Evolutionary conservation across 2,888 invertebrate genomes (phyloP).

Genomic region (Eucriotettix oculatus): DNA sequence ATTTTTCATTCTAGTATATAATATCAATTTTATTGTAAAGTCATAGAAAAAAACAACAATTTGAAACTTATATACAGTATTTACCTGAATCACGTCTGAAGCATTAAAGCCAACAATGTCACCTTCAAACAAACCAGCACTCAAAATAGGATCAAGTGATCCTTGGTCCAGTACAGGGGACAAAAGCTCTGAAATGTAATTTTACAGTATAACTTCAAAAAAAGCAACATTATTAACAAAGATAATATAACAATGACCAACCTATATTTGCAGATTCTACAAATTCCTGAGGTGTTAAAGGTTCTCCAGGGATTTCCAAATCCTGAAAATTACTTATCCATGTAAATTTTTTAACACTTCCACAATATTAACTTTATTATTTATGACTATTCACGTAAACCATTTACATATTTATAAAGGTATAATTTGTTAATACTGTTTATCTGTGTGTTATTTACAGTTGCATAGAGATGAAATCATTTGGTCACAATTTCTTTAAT

Average conservation of each 20-base stretch:
- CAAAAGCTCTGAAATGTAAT: slow-evolving; percentile 8
- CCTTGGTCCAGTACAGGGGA: slow-evolving; percentile 11
- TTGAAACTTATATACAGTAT: background rate
- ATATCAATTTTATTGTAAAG: too few relatives aligned
- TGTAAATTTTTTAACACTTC: too few relatives aligned
- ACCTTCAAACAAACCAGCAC: slow-evolving; percentile 18
- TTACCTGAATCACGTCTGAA: slow-evolving; percentile 4
- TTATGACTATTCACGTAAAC: too few relatives aligned
- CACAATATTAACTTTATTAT: too few relatives aligned
- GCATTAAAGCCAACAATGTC: slow-evolving; percentile 17
- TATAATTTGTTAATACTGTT: too few relatives aligned
- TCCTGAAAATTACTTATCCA: slow-evolving; percentile 8
- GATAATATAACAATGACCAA: background rate
- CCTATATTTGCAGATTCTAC: slow-evolving; percentile 16
- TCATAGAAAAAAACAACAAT: too few relatives aligned
- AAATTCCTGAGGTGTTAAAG: slow-evolving; percentile 20
- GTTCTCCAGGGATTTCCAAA: slow-evolving; percentile 18
- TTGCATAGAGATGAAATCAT: too few relatives aligned
- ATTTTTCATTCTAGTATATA: too few relatives aligned
- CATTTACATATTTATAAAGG: too few relatives aligned
- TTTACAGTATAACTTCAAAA: background rate
- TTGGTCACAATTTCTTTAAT: too few relatives aligned
- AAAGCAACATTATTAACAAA: background rate
- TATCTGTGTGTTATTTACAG: too few relatives aligned
- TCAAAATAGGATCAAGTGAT: slow-evolving; percentile 15